Percentiles rank a stretch among this genome's conserved stretches.
Evolutionary conservation across 2,797 vertebrate species (phyloP).

Genomic region (Tenualosa ilisha): DNA sequence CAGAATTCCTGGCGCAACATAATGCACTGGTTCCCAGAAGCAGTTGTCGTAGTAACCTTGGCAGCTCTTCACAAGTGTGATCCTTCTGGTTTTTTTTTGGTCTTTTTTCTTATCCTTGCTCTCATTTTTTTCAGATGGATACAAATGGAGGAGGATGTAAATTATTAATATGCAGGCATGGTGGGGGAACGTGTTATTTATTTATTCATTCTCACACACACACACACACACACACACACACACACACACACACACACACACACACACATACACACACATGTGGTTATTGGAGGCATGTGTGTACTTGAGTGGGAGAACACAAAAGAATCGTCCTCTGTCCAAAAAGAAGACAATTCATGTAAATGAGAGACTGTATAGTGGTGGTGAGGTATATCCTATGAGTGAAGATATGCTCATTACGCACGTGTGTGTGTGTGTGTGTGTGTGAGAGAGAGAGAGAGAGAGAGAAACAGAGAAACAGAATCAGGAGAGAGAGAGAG

Average conservation of each 20-base stretch:
- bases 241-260: too few relatives aligned
- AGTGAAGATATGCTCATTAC: not conserved
- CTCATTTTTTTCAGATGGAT: slow-evolving; percentile 48
- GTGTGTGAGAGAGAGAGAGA: not conserved
- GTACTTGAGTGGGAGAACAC: not conserved
- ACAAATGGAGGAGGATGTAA: slow-evolving; percentile 61
- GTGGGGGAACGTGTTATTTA: slow-evolving; percentile 45
- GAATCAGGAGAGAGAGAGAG: too few relatives aligned
- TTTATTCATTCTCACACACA: slow-evolving; percentile 51
- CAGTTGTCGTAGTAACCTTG: slow-evolving; percentile 65
- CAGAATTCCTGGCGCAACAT: slow-evolving; percentile 58
- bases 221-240: too few relatives aligned
- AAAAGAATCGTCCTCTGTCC: slow-evolving; percentile 16
- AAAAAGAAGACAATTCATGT: not conserved
- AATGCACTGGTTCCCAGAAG: slow-evolving; percentile 61
- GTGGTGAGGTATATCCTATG: not conserved
- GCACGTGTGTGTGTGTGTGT: not conserved
- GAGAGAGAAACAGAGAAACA: not conserved
- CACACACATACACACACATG: not conserved
- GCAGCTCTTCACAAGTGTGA: slow-evolving; percentile 61
- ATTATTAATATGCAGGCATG: slow-evolving; percentile 61
- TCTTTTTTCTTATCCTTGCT: slow-evolving; percentile 24
- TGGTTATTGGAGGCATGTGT: not conserved
- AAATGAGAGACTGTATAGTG: not conserved
- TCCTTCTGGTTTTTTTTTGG: slow-evolving; percentile 49